These are phyloP conservation scores for Machimus atricapillus DNA, from an alignment of 2,888 invertebrate genomes.

Conservation along the genomic window DNA sequence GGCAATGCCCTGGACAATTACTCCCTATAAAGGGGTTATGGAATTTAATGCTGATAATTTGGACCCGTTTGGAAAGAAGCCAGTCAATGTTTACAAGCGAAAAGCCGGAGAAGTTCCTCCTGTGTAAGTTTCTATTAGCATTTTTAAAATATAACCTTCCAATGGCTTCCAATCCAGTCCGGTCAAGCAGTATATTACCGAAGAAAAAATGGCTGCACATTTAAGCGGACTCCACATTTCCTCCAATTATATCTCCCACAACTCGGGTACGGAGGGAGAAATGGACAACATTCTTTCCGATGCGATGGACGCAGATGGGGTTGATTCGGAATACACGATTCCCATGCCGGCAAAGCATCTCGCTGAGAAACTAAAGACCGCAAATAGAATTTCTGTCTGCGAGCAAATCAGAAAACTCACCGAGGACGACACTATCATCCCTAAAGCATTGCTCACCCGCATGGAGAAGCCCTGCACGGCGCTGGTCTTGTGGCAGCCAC, in stretches of 20 bases:
- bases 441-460: slow-evolving; percentile 70
- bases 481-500: slow-evolving; percentile 82
- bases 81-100: not conserved
- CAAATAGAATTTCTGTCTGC: slow-evolving; percentile 70
- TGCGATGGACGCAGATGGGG: slow-evolving; percentile 50
- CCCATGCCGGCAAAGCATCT: slow-evolving; percentile 58
- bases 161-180: slow-evolving; percentile 61
- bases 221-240: slow-evolving; percentile 78
- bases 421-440: slow-evolving; percentile 68
- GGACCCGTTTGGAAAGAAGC: not conserved
- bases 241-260: slow-evolving; percentile 58
- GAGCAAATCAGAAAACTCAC: slow-evolving; percentile 72
- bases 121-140: not conserved
- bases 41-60: slow-evolving; percentile 62
- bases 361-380: slow-evolving; percentile 61
- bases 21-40: slow-evolving; percentile 61
- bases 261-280: not conserved
- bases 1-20: slow-evolving; percentile 65
- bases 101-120: not conserved
- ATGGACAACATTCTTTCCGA: slow-evolving; percentile 33
- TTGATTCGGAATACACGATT: slow-evolving; percentile 18
- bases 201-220: slow-evolving; percentile 85
- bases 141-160: not conserved
- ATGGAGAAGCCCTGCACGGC: slow-evolving; percentile 79
- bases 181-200: slow-evolving; percentile 79